Conservation (phyloP, 2,888 invertebrate genomes). For the Tethea ocularis region DNA sequence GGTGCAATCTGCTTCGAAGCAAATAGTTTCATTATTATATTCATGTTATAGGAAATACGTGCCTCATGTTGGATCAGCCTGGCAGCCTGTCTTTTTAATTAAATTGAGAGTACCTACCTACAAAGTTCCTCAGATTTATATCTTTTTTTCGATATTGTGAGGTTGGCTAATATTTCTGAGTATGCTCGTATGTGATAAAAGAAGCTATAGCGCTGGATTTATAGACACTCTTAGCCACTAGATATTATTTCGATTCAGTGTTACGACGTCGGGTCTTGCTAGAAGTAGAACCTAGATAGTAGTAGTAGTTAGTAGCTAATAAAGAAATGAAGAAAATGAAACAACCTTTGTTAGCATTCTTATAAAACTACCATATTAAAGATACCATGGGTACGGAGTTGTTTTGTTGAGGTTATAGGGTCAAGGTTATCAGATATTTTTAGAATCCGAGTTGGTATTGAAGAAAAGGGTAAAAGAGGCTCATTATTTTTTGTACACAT, state of each 20-base stretch:
- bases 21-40: background rate
- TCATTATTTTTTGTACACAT: background rate
- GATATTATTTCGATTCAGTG: background rate
- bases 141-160: background rate
- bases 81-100: background rate
- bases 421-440: background rate
- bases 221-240: background rate
- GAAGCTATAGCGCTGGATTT: background rate
- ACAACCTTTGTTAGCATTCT: no score
- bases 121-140: background rate
- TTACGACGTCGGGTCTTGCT: background rate
- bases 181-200: background rate
- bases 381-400: background rate
- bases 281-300: no score
- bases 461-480: background rate
- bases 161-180: background rate
- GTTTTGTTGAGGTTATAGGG: background rate
- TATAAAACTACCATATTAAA: no score
- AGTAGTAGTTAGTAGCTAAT: no score
- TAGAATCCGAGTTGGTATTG: background rate
- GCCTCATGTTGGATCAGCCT: background rate
- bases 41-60: conserved; percentile 1
- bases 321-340: no score
- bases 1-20: background rate
- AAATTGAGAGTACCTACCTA: background rate